Percentiles rank a stretch among this genome's conserved stretches.
Evolutionary conservation across 2,888 invertebrate species (phyloP).

Genomic region (Anticlea derivata): DNA sequence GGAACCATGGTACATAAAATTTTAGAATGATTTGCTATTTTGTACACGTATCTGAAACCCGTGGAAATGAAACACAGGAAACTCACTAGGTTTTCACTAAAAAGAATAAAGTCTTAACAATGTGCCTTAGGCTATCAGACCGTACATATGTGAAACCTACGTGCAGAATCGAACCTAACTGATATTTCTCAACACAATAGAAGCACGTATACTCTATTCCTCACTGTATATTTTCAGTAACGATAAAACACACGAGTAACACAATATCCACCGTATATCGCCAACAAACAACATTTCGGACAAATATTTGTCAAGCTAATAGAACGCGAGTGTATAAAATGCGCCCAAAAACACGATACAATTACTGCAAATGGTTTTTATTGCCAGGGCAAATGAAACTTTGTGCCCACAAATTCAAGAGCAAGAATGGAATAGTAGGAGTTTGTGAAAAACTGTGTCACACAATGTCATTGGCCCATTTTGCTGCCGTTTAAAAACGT

Average conservation of each 20-base stretch:
- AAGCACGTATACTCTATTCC: conserved; percentile 36
- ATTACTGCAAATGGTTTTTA: conserved; percentile 17
- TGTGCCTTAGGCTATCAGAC: no score
- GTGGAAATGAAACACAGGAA: no score
- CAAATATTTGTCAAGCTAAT: conserved; percentile 19
- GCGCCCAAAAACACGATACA: conserved; percentile 22
- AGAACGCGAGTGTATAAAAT: conserved; percentile 18
- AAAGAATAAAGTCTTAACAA: no score
- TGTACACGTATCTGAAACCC: no score
- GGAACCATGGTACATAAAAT: no score
- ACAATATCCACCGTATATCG: not conserved
- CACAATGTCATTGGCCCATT: conserved; percentile 18
- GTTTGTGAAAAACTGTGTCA: conserved; percentile 21
- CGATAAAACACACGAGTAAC: not conserved
- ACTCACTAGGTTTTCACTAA: no score
- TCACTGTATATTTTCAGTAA: conserved; percentile 29
- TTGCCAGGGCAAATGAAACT: conserved; percentile 5
- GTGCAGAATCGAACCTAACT: no score
- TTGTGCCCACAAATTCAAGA: not conserved
- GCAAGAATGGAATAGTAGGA: conserved; percentile 1
- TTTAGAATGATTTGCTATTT: no score
- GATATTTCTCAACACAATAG: conserved; percentile 1
- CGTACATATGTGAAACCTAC: no score
- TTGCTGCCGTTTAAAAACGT: conserved; percentile 14
- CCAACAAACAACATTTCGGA: conserved; percentile 3